Evolutionary conservation across 2,888 invertebrate species (phyloP).

Genomic region (Andrena camellia): DNA sequence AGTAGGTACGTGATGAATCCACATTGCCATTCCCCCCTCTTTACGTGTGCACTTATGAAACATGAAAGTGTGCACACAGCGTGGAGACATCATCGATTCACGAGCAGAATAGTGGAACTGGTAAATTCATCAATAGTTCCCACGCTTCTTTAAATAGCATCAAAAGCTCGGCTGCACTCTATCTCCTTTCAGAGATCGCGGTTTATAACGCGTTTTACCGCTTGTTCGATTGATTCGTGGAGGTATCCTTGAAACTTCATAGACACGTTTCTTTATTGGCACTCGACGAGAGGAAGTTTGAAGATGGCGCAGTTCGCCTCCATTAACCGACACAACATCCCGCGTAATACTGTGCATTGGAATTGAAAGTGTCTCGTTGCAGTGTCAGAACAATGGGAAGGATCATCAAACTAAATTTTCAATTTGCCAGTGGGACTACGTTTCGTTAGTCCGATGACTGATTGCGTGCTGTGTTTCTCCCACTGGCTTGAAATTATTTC

Average conservation of each 20-base stretch:
- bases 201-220: not conserved
- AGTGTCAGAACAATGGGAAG: slow-evolving; percentile 22
- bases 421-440: slow-evolving; percentile 33
- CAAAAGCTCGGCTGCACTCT: not conserved
- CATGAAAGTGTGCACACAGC: not conserved
- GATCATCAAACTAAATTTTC: slow-evolving; percentile 45
- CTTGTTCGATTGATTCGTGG: not conserved
- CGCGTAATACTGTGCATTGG: not conserved
- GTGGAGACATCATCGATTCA: not conserved
- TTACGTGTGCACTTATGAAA: not conserved
- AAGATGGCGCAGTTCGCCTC: not conserved
- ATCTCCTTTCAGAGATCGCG: not conserved
- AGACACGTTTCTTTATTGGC: not conserved
- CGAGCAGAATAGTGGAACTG: not conserved
- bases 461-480: not conserved
- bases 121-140: not conserved
- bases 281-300: not conserved
- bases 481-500: slow-evolving; percentile 27
- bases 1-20: not conserved
- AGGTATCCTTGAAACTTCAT: not conserved
- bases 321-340: not conserved
- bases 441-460: slow-evolving; percentile 7
- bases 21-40: not conserved
- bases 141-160: not conserved
- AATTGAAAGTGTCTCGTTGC: slow-evolving; percentile 14